phyloP scores from a whole-genome alignment of 2,888 invertebrate species.

The Ptychoptera albimana region DNA sequence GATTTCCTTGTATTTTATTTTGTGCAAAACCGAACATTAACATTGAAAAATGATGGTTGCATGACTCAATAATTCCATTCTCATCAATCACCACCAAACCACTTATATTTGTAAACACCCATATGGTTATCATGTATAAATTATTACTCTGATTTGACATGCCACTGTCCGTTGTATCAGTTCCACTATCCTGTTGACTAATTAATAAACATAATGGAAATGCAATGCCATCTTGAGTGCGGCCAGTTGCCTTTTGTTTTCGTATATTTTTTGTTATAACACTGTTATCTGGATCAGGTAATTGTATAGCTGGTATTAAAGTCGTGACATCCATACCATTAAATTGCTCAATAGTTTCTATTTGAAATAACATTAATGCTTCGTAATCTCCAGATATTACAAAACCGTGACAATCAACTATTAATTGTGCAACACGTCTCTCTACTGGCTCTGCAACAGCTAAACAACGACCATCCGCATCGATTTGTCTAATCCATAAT shows the following conservation, averaged over 20 bases:
- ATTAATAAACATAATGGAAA: constrained; percentile 45
- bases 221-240: constrained; percentile 42
- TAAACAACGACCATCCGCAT: constrained; percentile 40
- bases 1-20: constrained; percentile 39
- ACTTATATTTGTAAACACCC: constrained; percentile 47
- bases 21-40: constrained; percentile 46
- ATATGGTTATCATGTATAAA: constrained; percentile 16
- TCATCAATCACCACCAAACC: constrained; percentile 47
- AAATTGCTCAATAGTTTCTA: constrained; percentile 34
- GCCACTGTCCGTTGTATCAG: constrained; percentile 10
- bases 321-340: constrained; percentile 34
- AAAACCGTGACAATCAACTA: constrained; percentile 17
- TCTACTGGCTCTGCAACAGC: constrained; percentile 50
- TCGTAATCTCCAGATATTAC: constrained; percentile 24
- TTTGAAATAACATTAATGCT: constrained; percentile 37
- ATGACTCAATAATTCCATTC: constrained; percentile 43
- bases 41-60: constrained; percentile 50
- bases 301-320: constrained; percentile 35
- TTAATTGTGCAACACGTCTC: constrained; percentile 17
- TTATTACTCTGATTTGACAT: constrained; percentile 8
- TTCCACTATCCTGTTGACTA: constrained; percentile 15
- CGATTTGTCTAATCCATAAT: constrained; percentile 44
- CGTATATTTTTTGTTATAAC: constrained; percentile 30
- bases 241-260: constrained; percentile 48
- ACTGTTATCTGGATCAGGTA: constrained; percentile 30